phyloP scores from a whole-genome alignment of 1,140 invertebrate genomes.

The Venustaconcha ellipsiformis region DNA sequence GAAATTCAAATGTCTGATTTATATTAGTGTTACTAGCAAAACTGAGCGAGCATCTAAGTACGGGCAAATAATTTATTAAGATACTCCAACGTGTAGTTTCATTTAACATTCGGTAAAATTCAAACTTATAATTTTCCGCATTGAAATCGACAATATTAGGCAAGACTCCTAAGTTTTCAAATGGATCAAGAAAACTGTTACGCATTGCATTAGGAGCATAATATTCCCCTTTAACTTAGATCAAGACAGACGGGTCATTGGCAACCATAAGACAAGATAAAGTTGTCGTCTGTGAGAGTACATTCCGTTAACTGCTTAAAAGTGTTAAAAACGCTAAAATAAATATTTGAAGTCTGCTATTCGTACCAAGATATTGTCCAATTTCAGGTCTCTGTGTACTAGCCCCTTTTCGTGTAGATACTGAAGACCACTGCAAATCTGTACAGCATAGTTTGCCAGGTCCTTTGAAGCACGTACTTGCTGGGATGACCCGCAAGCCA shows the following conservation, averaged over 20 bases:
- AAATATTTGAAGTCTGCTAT: not conserved
- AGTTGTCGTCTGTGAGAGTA: not conserved
- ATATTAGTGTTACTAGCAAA: too few relatives aligned
- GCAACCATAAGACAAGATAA: not conserved
- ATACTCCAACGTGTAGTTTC: too few relatives aligned
- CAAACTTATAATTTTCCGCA: too few relatives aligned
- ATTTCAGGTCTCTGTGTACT: conserved; percentile 63
- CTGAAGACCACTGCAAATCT: conserved; percentile 47
- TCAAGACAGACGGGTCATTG: not conserved
- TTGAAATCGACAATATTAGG: too few relatives aligned
- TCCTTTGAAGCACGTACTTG: conserved; percentile 36
- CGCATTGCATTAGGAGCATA: not conserved
- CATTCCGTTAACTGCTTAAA: too few relatives aligned
- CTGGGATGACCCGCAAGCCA: not conserved
- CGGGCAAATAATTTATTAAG: too few relatives aligned
- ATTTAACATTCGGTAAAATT: too few relatives aligned
- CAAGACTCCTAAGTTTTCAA: too few relatives aligned
- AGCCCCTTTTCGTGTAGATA: conserved; percentile 57
- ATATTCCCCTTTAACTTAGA: too few relatives aligned
- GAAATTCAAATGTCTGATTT: too few relatives aligned
- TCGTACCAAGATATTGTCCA: conserved; percentile 63
- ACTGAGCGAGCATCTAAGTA: too few relatives aligned
- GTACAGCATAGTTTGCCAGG: conserved; percentile 43
- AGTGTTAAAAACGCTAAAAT: not conserved
- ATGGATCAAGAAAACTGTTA: not conserved